A percentile compares a stretch with the other conserved stretches of the same genome.
phyloP scores from a whole-genome alignment of 92 coral and sea anemone genomes.

The Parazoanthus atlanticus region DNA sequence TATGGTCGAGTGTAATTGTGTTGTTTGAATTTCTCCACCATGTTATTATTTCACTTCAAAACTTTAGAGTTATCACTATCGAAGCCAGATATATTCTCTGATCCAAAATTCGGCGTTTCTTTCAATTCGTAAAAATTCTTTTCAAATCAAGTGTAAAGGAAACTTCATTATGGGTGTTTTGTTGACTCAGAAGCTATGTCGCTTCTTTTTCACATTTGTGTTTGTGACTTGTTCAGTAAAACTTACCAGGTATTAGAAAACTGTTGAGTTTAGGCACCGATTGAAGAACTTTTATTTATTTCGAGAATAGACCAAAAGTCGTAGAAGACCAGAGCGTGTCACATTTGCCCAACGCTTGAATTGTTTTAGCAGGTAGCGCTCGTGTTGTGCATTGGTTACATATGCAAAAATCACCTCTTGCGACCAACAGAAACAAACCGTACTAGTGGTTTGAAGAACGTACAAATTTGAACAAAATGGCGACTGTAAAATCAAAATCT shows the following conservation, averaged over 20 bases:
- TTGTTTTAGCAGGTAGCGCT: constrained; percentile 36
- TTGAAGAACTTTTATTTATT: neutral
- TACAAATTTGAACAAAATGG: neutral
- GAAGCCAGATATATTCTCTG: neutral
- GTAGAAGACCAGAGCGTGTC: neutral
- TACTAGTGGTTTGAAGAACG: constrained; percentile 23
- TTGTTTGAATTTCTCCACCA: neutral
- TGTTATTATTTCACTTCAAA: neutral
- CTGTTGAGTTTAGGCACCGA: neutral
- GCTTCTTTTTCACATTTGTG: neutral
- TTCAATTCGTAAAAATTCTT: constrained; percentile 2
- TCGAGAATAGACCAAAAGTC: neutral
- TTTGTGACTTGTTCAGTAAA: neutral
- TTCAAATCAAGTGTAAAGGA: constrained; percentile 27
- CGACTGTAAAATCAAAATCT: neutral
- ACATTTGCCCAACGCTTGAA: constrained; percentile 25
- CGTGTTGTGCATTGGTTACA: constrained; percentile 38
- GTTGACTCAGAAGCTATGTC: constrained; percentile 22
- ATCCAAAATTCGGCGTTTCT: neutral
- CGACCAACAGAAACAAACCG: constrained; percentile 25
- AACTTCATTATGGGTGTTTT: constrained; percentile 24
- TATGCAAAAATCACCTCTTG: constrained; percentile 36
- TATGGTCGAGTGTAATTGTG: constrained; percentile 8
- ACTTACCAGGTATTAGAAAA: neutral
- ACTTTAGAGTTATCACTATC: neutral